Base-by-base conservation (phyloP, 2,888 invertebrate genomes). In the Dicyrtomina minuta region DNA sequence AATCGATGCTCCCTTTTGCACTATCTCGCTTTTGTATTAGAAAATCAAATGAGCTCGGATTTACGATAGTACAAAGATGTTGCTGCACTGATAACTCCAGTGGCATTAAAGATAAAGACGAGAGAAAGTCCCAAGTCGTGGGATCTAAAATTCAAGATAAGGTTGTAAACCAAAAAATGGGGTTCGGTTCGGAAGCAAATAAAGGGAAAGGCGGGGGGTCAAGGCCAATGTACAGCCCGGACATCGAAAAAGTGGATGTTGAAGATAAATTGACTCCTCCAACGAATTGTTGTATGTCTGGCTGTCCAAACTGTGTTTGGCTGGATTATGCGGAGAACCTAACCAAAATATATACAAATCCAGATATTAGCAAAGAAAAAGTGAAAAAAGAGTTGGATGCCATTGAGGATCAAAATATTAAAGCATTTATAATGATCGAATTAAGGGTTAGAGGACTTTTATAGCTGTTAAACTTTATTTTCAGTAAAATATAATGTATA, bases 281-380 rank as follows among this genome's bases (percentile, higher is more conserved):
- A 0, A 90, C 91, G 2, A 89, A 87, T 27, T 96, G 96, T 81
- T 96, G 96, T 80, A 90, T 90, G 87, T 91, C 93, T 0, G 95
- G 95, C 0, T 96, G 96, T 83, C 85, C 90, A 0, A 95, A 94
- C 82, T 96, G 96, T 81, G 95, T 96, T 5, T 96, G 92, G 90
- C 88, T 96, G 64, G 87, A 89, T 17, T 96, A 95, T 85, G 95
- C 93, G 0, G 90, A 93, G 78, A 87, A 90, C 24, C 79, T 96
- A 55, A 84, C 86, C 3, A 70, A 73, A 17, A 85, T 86, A 75
- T 82, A 87, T 79, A 82, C 88, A 13, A 88, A 88, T 75, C 89
- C 89, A 0, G 87, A 87, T 60, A 86, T 88, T 67, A 86, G 89
- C 0, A 84, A 87, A 39, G 86, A 89, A 79, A 85, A 87, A 66